phyloP scores from a whole-genome alignment of 2,113 vertebrate species.

The Taurulus bubalis region DNA sequence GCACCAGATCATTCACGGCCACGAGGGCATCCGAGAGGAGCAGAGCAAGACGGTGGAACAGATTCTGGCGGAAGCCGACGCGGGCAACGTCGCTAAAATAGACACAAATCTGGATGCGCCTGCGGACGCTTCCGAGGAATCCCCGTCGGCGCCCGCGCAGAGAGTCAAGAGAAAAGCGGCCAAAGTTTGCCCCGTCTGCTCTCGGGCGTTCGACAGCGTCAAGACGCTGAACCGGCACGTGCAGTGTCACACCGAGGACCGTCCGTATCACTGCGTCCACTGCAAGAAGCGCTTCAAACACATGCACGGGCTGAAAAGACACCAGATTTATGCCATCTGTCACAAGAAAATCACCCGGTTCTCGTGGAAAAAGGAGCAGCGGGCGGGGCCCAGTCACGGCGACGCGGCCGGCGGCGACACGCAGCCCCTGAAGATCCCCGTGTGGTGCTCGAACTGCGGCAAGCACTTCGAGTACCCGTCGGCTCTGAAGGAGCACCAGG shows the following conservation, averaged over 20 bases:
- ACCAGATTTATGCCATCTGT: conserved; percentile 80
- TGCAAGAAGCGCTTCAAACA: conserved; percentile 80
- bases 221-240: conserved; percentile 77
- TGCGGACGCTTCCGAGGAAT: background rate
- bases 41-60: conserved; percentile 69
- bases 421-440: conserved; percentile 54
- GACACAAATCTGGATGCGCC: background rate
- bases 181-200: conserved; percentile 70
- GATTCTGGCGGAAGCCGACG: conserved; percentile 71
- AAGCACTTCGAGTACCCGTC: conserved; percentile 74
- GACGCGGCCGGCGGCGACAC: background rate
- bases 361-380: conserved; percentile 62
- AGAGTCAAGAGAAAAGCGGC: conserved; percentile 43
- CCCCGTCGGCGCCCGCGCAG: background rate
- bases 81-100: background rate
- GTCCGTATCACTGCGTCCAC: conserved; percentile 75
- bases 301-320: conserved; percentile 79
- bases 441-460: conserved; percentile 81
- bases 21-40: conserved; percentile 77
- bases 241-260: conserved; percentile 79
- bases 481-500: conserved; percentile 76
- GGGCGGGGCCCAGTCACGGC: conserved; percentile 6
- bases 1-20: conserved; percentile 79
- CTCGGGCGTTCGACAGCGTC: conserved; percentile 65
- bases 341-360: conserved; percentile 72